Evolutionary conservation across 1,140 invertebrate genomes (phyloP).

Genomic region (Calliopsis andreniformis): DNA sequence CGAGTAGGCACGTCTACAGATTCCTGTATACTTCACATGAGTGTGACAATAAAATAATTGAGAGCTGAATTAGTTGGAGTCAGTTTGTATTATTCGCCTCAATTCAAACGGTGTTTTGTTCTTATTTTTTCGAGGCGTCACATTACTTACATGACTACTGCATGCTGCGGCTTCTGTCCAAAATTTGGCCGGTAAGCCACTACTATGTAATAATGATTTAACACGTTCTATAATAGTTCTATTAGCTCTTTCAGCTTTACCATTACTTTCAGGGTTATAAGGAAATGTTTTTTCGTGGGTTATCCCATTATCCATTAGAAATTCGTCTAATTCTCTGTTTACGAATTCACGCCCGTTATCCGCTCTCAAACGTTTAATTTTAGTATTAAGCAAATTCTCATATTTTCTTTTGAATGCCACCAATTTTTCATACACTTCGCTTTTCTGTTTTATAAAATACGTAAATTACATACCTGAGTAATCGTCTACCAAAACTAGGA

Average conservation of each 20-base stretch:
- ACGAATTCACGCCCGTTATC: constrained; percentile 16
- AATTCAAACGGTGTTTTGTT: background rate
- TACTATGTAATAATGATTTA: background rate
- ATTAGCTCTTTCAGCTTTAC: constrained; percentile 4
- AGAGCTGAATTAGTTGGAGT: no score
- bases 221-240: background rate
- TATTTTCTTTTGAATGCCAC: constrained; percentile 2
- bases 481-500: constrained; percentile 9
- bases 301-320: background rate
- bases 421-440: background rate
- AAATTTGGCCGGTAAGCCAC: background rate
- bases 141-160: background rate
- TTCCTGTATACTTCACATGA: no score
- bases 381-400: background rate
- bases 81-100: no score
- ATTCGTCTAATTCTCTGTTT: background rate
- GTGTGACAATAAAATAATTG: no score
- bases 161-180: constrained; percentile 8
- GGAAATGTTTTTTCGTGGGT: constrained; percentile 6
- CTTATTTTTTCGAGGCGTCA: constrained; percentile 4
- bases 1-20: no score
- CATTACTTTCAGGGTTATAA: constrained; percentile 14
- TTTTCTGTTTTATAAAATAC: constrained; percentile 27
- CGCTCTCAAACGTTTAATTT: background rate
- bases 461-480: constrained; percentile 15